phyloP scores from a whole-genome alignment of 2,113 vertebrate genomes.

The Nettapus auritus region DNA sequence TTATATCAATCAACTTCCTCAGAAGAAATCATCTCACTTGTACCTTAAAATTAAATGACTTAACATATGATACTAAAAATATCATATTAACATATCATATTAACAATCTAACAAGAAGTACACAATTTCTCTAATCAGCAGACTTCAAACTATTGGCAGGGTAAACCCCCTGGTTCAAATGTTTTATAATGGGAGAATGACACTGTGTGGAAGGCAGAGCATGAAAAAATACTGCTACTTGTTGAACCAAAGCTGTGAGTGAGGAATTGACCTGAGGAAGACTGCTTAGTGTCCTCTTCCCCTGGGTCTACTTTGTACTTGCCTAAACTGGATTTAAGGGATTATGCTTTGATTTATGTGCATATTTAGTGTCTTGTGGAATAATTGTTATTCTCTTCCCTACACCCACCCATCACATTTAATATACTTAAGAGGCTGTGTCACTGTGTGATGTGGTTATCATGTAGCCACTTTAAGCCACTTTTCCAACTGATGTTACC shows the following conservation, averaged over 20 bases:
- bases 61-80: too few species aligned
- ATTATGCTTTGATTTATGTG: background rate
- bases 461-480: background rate
- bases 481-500: background rate
- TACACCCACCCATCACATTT: background rate
- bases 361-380: background rate
- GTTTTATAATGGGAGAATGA: background rate
- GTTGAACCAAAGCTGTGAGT: background rate
- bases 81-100: too few species aligned
- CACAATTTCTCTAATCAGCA: background rate
- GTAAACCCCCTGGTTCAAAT: background rate
- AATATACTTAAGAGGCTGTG: background rate
- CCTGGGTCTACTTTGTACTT: background rate
- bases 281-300: background rate
- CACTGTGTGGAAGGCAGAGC: accelerated
- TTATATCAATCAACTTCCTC: background rate
- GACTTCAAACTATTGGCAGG: background rate
- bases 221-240: background rate
- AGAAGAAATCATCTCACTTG: background rate
- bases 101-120: background rate
- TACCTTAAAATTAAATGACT: background rate
- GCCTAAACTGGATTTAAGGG: background rate
- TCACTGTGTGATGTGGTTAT: background rate
- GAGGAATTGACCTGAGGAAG: background rate
- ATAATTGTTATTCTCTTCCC: background rate